Evolutionary conservation across 2,113 vertebrate genomes (phyloP), one percentile per base, ranked within the genome.

Genomic region (Sorex fumeus): DNA sequence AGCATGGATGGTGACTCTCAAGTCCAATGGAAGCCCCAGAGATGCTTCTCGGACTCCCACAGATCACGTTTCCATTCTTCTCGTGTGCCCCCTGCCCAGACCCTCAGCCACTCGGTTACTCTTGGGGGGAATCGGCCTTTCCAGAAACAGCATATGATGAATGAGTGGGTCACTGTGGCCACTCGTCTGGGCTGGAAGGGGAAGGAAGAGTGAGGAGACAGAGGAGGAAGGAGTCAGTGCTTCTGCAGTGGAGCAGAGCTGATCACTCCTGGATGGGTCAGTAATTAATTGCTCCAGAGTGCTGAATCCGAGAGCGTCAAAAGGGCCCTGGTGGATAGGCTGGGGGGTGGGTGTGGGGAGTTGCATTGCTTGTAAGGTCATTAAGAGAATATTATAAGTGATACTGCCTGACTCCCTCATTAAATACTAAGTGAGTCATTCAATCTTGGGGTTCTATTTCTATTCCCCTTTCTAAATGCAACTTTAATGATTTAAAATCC

Each of bases 401-500:
- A 96, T 97, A 95, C 71, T 90, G 96, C 96, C 96, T 94, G 95
- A 98, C 95, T 97, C 91, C 96, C 98, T 98, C 97, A 98, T 98
- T 98, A 98, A 98, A 97, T 96, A 96, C 92, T 95, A 97, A 98
- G 96, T 93, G 97, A 94, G 92, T 98, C 95, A 84, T 94, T 97
- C 96, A 94, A 90, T 97, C 97, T 97, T 97, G 94, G 89, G 95
- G 94, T 95, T 96, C 94, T 96, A 96, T 97, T 98, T 98, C 98
- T 97, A 97, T 95, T 97, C 97, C 96, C 96, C 96, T 95, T 96
- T 69, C 92, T 95, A 97, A 98, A 98, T 98, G 97, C 93, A 93
- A 97, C 97, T 98, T 97, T 98, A 98, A 98, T 97, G 97, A 97
- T 97, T 98, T 98, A 96, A 98, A 98, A 98, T 97, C 97, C 97